Evolutionary conservation across 2,888 invertebrate species (phyloP).

Genomic region (Nephrotoma flavescens): DNA sequence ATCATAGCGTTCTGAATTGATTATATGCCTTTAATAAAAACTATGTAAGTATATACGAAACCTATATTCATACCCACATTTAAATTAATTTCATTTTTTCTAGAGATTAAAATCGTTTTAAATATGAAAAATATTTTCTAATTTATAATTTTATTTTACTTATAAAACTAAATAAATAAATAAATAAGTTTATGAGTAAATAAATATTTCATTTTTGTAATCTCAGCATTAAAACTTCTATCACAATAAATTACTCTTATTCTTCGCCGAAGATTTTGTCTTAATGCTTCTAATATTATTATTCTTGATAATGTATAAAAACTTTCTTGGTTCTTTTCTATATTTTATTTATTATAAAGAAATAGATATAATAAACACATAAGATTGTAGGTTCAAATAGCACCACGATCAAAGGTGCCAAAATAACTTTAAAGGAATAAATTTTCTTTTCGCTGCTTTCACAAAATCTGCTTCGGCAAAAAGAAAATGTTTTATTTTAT

Average conservation of each 20-base stretch:
- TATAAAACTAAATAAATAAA: not conserved
- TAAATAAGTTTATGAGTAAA: not conserved
- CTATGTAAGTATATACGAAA: not conserved
- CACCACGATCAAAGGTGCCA: not conserved
- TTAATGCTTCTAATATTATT: not conserved
- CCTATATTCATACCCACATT: not conserved
- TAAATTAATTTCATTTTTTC: not conserved
- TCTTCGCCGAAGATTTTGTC: not conserved
- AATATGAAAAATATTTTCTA: not conserved
- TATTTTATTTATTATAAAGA: not conserved
- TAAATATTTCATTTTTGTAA: not conserved
- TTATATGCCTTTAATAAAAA: not conserved
- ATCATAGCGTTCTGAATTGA: not conserved
- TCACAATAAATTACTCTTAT: not conserved
- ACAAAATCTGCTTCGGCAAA: not conserved
- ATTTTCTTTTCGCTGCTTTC: not conserved
- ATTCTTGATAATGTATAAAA: not conserved
- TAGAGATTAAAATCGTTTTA: not conserved
- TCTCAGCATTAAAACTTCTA: not conserved
- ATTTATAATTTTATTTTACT: not conserved
- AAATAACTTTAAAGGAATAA: not conserved
- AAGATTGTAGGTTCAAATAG: not conserved
- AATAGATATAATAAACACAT: not conserved
- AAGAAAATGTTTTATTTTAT: not conserved
- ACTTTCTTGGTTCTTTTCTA: not conserved